Evolutionary conservation across 2,113 vertebrate genomes (phyloP).

Genomic region (Paracyprichromis sp.): DNA sequence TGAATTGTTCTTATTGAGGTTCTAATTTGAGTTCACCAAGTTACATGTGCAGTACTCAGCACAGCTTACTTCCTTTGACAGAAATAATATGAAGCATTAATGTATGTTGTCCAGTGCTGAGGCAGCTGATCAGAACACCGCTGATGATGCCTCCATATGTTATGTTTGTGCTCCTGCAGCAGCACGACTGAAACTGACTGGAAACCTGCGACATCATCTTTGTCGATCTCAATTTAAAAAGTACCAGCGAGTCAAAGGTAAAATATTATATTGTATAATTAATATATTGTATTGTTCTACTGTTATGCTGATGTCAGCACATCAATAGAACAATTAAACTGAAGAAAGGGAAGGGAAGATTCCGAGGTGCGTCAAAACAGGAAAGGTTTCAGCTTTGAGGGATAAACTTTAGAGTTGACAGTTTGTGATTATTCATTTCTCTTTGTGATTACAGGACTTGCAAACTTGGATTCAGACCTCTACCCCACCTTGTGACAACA

Average conservation of each 20-base stretch:
- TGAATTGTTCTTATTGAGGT: not conserved
- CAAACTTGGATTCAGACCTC: not conserved
- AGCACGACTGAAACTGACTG: not conserved
- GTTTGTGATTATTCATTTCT: not conserved
- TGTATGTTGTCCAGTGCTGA: not conserved
- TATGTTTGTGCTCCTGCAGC: not conserved
- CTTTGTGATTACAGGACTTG: not conserved
- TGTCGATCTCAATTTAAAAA: not conserved
- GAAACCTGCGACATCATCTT: not conserved
- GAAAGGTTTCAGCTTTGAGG: not conserved
- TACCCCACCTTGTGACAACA: not conserved
- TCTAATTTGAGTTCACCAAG: not conserved
- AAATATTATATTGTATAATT: not conserved
- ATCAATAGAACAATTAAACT: not conserved
- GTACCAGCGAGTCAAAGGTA: not conserved
- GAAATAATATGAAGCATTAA: not conserved
- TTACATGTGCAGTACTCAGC: not conserved
- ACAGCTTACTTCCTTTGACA: not conserved
- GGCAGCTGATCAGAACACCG: not conserved
- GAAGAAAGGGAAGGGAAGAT: not conserved
- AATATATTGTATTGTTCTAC: not conserved
- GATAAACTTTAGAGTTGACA: not conserved
- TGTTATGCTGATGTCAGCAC: not conserved
- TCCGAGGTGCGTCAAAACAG: not conserved
- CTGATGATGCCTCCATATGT: not conserved